Evolutionary conservation across 2,113 vertebrate genomes (phyloP).

Genomic region (Xyrauchen texanus): DNA sequence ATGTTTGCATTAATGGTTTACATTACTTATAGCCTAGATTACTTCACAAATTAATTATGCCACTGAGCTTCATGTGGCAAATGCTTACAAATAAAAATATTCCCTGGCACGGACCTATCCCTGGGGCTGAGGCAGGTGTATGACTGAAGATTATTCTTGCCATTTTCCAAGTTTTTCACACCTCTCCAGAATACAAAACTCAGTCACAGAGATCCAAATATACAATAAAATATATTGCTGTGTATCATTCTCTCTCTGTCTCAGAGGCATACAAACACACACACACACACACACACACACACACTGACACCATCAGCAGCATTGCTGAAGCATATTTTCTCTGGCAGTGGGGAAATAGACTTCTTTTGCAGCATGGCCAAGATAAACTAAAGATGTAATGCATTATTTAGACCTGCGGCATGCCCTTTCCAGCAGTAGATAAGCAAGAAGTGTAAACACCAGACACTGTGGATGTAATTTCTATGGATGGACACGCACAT

Average conservation of each 20-base stretch:
- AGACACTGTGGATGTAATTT: conserved; percentile 24
- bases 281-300: background rate
- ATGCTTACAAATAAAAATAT: conserved; percentile 45
- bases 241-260: conserved; percentile 4
- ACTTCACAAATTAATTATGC: conserved; percentile 66
- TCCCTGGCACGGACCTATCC: conserved; percentile 47
- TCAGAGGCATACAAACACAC: conserved; percentile 22
- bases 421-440: conserved; percentile 21
- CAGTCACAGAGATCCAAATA: conserved; percentile 58
- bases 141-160: conserved; percentile 60
- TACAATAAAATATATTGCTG: conserved; percentile 13
- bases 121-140: conserved; percentile 66
- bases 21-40: conserved; percentile 57
- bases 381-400: conserved; percentile 36
- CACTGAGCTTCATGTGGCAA: conserved; percentile 29
- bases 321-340: conserved; percentile 26
- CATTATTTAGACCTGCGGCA: conserved; percentile 32
- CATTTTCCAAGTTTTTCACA: conserved; percentile 48
- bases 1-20: background rate
- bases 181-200: conserved; percentile 46
- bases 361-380: conserved; percentile 23
- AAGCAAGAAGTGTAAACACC: conserved; percentile 21
- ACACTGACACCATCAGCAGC: background rate
- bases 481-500: background rate
- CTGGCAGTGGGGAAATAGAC: conserved; percentile 33